phyloP scores from a whole-genome alignment of 2,113 vertebrate species.

The Python bivittatus region DNA sequence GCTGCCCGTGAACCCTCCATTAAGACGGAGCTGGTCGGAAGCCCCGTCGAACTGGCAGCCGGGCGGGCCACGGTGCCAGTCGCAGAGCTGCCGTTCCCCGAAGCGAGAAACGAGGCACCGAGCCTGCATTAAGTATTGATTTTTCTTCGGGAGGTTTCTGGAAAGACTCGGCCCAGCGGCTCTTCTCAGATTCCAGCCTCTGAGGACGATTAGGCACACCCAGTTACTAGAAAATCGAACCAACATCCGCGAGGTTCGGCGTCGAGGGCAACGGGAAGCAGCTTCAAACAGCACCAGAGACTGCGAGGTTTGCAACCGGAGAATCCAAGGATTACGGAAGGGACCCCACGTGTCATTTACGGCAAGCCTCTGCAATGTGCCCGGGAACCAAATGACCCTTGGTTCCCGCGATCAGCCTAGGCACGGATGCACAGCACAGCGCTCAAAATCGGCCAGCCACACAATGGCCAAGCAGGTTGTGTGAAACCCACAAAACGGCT shows the following conservation, averaged over 20 bases:
- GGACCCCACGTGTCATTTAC: background rate
- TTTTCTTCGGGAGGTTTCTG: no score
- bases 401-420: background rate
- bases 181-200: no score
- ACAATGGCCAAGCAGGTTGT: no score
- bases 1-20: background rate
- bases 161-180: no score
- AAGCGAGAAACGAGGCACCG: no score
- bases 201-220: no score
- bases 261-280: no score
- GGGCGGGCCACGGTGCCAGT: background rate
- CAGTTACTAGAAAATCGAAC: no score
- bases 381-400: background rate
- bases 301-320: background rate
- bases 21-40: background rate
- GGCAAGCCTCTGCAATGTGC: background rate
- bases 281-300: background rate
- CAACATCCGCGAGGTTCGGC: no score
- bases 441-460: background rate
- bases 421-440: background rate
- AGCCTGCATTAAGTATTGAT: no score
- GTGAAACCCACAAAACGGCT: no score
- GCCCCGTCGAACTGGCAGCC: background rate
- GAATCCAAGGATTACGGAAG: background rate
- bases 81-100: no score